Evolutionary conservation across 2,113 vertebrate genomes (phyloP).

Genomic region (Synodontis membranacea): DNA sequence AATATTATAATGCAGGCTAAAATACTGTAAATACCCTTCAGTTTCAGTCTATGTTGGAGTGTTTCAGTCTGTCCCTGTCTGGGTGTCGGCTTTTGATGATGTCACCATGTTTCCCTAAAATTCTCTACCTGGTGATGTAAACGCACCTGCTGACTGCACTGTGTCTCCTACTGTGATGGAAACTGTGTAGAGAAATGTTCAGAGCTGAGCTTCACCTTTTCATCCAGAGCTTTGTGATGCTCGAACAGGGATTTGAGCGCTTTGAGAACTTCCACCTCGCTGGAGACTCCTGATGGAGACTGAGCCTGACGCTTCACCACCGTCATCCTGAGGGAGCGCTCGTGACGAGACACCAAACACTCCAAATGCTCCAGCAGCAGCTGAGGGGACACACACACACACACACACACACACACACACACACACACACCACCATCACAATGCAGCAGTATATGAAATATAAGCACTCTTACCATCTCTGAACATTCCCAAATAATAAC

Average conservation of each 20-base stretch:
- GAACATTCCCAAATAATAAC: background rate
- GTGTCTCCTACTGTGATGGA: background rate
- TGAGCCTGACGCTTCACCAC: conserved; percentile 98
- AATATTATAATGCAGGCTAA: background rate
- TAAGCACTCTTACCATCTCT: background rate
- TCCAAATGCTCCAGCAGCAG: conserved; percentile 97
- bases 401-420: background rate
- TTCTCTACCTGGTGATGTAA: too few species aligned
- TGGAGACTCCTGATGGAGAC: conserved; percentile 97
- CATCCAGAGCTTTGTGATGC: conserved; percentile 98
- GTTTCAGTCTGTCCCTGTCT: background rate
- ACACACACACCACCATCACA: background rate
- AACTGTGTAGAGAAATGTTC: background rate
- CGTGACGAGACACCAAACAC: conserved; percentile 97
- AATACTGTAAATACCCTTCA: background rate
- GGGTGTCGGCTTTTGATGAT: background rate
- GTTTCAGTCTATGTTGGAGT: background rate
- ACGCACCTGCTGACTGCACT: background rate
- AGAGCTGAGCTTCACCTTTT: conserved; percentile 81
- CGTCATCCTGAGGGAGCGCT: conserved; percentile 96
- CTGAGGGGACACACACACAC: conserved; percentile 63
- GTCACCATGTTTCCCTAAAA: background rate
- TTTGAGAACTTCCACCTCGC: conserved; percentile 98
- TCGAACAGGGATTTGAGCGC: conserved; percentile 98
- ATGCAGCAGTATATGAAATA: background rate